Percentiles rank a stretch among this genome's conserved stretches.
phyloP scores from a whole-genome alignment of 1,140 invertebrate genomes.

The Aethina tumida region DNA sequence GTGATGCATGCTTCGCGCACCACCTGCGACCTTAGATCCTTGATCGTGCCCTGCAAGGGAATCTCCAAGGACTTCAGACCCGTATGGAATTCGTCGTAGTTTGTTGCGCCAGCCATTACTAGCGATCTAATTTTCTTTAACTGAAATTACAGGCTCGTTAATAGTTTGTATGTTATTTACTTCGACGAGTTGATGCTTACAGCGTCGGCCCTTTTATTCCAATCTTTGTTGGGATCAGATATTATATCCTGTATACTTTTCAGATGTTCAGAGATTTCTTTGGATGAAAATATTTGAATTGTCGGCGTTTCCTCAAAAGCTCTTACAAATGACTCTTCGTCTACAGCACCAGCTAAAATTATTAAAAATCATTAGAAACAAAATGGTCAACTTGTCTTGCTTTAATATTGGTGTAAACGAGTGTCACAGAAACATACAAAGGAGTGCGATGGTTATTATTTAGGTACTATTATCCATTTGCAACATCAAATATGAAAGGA shows the following conservation, averaged over 20 bases:
- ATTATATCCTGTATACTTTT: slow-evolving; percentile 65
- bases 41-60: slow-evolving; percentile 72
- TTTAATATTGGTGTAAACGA: slow-evolving; percentile 3
- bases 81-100: slow-evolving; percentile 73
- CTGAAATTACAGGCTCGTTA: slow-evolving; percentile 36
- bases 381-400: background rate
- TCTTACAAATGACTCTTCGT: slow-evolving; percentile 77
- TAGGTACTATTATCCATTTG: slow-evolving; percentile 6
- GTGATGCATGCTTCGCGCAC: slow-evolving; percentile 92
- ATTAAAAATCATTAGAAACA: slow-evolving; percentile 5
- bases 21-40: slow-evolving; percentile 82
- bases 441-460: background rate
- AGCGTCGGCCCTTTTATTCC: slow-evolving; percentile 85
- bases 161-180: slow-evolving; percentile 6
- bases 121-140: slow-evolving; percentile 78
- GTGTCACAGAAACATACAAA: background rate
- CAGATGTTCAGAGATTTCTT: slow-evolving; percentile 78
- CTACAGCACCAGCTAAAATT: slow-evolving; percentile 68
- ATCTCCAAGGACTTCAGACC: slow-evolving; percentile 71
- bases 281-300: slow-evolving; percentile 70
- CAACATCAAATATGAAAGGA: slow-evolving; percentile 7
- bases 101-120: slow-evolving; percentile 65
- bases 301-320: slow-evolving; percentile 77
- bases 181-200: slow-evolving; percentile 42
- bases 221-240: slow-evolving; percentile 73